Evolutionary conservation across 2,888 invertebrate genomes (phyloP), one percentile per base, ranked within the genome.

Genomic region (Melanotus villosus): DNA sequence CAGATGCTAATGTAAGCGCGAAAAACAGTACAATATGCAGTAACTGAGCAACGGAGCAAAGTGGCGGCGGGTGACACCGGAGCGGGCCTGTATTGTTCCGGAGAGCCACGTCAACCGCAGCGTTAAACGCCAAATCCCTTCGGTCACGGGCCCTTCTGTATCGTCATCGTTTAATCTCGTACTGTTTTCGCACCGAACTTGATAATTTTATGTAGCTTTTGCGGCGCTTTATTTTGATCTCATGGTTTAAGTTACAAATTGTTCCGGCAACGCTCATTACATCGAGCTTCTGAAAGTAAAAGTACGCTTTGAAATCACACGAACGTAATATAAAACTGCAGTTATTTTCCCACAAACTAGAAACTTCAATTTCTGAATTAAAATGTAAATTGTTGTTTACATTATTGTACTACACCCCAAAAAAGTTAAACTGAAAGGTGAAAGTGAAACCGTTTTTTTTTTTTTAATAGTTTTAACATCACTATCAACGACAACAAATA

Each of bases 141-240:
- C 50, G 65, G 65, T 45, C 65, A 45, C 43, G 47, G 47, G 57
- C 36, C 64, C 57, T 47, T 65, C 32, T 56, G 47, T 65, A 59
- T 52, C 65, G 58, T 65, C 65, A 52, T 38, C 58, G 47, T 36
- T 65, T 65, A 59, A 65, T 65, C 65, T 65, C 45, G 43, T 41
- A 57, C 65, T 65, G 52, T 65, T 65, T 58, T 59, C 58, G 21
- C 18, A 50, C 50, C 36, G 12, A 58, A 47, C 50, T 65, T 59
- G 65, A 58, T 65, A 65, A 65, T 65, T 65, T 65, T 58, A 65
- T 47, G 56, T 57, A 52, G 56, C 56, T 45, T 43, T 64, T 43
- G 50, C 52, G 52, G 32, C 14, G 52, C 32, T 52, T 52, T 52
- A 52, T 52, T 52, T 52, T 18, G 9, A 52, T 18, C n/a, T 26